Percentiles rank a stretch among this genome's conserved stretches.
These are phyloP conservation scores for Atherinosoma microstoma DNA, from an alignment of 2,797 vertebrate species.

Conservation along the genomic window DNA sequence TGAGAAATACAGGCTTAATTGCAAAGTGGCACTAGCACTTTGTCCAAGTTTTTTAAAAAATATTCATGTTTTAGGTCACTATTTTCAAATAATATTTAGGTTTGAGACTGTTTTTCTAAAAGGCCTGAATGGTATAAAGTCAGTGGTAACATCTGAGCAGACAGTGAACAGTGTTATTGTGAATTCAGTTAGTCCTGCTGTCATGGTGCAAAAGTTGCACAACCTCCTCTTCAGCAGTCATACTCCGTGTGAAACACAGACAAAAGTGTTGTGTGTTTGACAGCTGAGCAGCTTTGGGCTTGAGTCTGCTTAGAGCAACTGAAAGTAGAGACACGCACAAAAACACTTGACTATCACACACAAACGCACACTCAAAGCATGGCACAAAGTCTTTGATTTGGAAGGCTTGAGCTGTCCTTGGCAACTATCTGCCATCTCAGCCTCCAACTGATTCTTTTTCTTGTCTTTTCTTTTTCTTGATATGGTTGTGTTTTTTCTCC, in stretches of 20 bases:
- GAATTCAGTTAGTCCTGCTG: conserved; percentile 25
- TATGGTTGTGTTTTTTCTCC: conserved; percentile 9
- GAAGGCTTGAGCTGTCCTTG: conserved; percentile 34
- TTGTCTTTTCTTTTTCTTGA: conserved; percentile 16
- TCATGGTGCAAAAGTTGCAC: conserved; percentile 27
- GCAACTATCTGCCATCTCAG: conserved; percentile 25
- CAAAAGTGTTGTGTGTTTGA: conserved; percentile 51
- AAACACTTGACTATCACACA: conserved; percentile 7
- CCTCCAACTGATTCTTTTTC: conserved; percentile 21
- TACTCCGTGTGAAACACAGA: conserved; percentile 24
- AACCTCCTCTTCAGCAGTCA: conserved; percentile 17
- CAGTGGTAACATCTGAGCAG: conserved; percentile 3
- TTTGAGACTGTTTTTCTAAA: neutral
- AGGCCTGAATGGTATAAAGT: neutral
- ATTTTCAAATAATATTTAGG: neutral
- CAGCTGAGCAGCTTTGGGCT: conserved; percentile 46
- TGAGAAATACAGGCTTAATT: too few species aligned
- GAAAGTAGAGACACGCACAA: conserved; percentile 30
- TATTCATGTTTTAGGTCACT: neutral
- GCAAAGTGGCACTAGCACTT: too few species aligned
- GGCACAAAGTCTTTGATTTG: conserved; percentile 55
- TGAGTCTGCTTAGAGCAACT: conserved; percentile 41
- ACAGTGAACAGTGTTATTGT: neutral
- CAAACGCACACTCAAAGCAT: conserved; percentile 42
- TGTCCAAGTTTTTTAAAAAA: neutral